Percentiles rank a stretch among this genome's conserved stretches.
Conservation (phyloP, 2,888 invertebrate species). For the Eumacrocentrus americanus region DNA sequence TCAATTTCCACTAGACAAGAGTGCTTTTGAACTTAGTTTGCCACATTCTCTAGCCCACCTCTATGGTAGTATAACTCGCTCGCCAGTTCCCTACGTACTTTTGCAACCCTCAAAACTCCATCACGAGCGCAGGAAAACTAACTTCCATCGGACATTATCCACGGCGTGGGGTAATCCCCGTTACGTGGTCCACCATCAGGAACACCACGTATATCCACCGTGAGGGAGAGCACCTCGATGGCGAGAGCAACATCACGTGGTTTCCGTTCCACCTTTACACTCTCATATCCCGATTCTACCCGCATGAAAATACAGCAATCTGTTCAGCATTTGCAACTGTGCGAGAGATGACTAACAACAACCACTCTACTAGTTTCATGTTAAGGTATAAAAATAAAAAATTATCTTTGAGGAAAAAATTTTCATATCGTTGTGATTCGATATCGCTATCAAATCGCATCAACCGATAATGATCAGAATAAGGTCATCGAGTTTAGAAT, state of each 20-base stretch:
- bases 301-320: too few species aligned
- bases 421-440: too few species aligned
- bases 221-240: not conserved
- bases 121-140: conserved; percentile 45
- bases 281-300: too few species aligned
- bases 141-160: conserved; percentile 40
- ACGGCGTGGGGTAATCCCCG: conserved; percentile 28
- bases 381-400: too few species aligned
- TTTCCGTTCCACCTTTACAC: conserved; percentile 16
- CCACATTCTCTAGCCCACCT: not conserved
- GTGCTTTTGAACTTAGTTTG: not conserved
- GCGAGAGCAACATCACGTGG: not conserved
- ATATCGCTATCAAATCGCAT: not conserved
- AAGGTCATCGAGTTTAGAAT: not conserved
- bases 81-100: conserved; percentile 24
- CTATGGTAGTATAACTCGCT: not conserved
- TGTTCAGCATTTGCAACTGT: too few species aligned
- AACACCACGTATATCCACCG: conserved; percentile 6
- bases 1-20: conserved; percentile 16
- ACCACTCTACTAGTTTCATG: too few species aligned
- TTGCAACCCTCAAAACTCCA: conserved; percentile 48
- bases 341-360: too few species aligned
- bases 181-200: conserved; percentile 3
- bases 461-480: not conserved
- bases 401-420: too few species aligned